A percentile compares a stretch with the other conserved stretches of the same genome.
phyloP scores from a whole-genome alignment of 2,797 vertebrate species.

The Zalophus californianus region DNA sequence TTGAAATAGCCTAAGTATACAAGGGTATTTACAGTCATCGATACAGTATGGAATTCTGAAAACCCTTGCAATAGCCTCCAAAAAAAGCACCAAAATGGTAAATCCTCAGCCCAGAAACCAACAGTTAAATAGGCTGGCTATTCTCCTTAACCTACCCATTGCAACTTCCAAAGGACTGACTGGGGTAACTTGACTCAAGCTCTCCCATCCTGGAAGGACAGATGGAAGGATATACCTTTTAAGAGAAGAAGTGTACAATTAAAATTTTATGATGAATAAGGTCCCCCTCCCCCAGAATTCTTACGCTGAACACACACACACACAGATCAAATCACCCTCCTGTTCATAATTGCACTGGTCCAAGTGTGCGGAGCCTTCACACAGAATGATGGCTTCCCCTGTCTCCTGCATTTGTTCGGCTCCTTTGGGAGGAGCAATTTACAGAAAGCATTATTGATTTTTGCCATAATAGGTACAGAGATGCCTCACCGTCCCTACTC shows the following conservation, averaged over 20 bases:
- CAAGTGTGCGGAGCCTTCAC: slow-evolving; percentile 88
- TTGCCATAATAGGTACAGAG: slow-evolving; percentile 93
- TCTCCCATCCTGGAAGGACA: slow-evolving; percentile 49
- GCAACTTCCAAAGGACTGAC: slow-evolving; percentile 17
- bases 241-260: slow-evolving; percentile 76
- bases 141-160: slow-evolving; percentile 1
- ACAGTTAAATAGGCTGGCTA: slow-evolving; percentile 47
- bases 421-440: slow-evolving; percentile 93
- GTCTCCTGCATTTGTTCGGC: slow-evolving; percentile 91
- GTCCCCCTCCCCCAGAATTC: slow-evolving; percentile 56
- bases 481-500: slow-evolving; percentile 90
- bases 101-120: slow-evolving; percentile 66
- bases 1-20: background rate
- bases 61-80: slow-evolving; percentile 34
- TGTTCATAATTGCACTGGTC: slow-evolving; percentile 90
- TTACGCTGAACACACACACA: slow-evolving; percentile 33
- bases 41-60: slow-evolving; percentile 50
- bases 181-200: slow-evolving; percentile 10
- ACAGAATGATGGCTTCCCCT: slow-evolving; percentile 90
- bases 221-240: slow-evolving; percentile 1
- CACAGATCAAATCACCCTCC: slow-evolving; percentile 74
- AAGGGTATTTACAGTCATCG: background rate
- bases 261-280: slow-evolving; percentile 79
- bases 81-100: slow-evolving; percentile 58
- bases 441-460: slow-evolving; percentile 93